Evolutionary conservation across 1,140 invertebrate genomes (phyloP), one percentile per base, ranked within the genome.

Genomic region (Calephelis virginiensis): DNA sequence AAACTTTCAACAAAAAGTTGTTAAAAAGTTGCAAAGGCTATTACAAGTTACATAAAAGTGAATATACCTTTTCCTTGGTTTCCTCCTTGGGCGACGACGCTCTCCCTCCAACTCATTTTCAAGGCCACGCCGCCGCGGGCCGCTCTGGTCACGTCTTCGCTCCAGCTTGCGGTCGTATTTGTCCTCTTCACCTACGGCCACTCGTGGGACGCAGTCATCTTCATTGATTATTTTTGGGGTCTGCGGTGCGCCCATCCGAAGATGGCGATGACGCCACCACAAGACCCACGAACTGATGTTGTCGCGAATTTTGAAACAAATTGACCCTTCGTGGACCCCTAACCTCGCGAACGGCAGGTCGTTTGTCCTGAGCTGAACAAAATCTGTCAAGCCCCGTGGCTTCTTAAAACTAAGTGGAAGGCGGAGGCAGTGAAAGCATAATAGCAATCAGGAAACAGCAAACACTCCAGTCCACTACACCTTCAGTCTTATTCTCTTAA

Each of bases 181-280:
- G 60, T 38, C 49, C 75, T 72, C 81, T 76, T 86, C 81, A 50
- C 86, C 77, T 78, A 87, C 71, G 70, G 80, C 82, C 81, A 88
- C 78, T 46, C 76, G 76, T 12, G 85, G 84, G 70, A 80, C 75
- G 76, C 76, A 78, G 37, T 86, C 87, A 83, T 90, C 82, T 56
- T 89, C 83, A 65, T 89, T 83, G 61, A 90, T 81, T 64, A 73
- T 76, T 78, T 83, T 88, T 65, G 82, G 87, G 82, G 82, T 90
- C 83, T 88, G 87, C 85, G 87, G 87, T 78, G 87, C 87, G 85
- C 85, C 87, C 84, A 88, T 88, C 86, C 86, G 82, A 85, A 89
- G 83, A 87, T 86, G 85, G 75, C 83, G 80, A 76, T 85, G 83
- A 82, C 87, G 85, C 85, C 85, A 88, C 87, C 87, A 88, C 87